These are phyloP conservation scores for Eulemur rubriventer DNA, from an alignment of 2,797 vertebrate species.

Conservation along the genomic window DNA sequence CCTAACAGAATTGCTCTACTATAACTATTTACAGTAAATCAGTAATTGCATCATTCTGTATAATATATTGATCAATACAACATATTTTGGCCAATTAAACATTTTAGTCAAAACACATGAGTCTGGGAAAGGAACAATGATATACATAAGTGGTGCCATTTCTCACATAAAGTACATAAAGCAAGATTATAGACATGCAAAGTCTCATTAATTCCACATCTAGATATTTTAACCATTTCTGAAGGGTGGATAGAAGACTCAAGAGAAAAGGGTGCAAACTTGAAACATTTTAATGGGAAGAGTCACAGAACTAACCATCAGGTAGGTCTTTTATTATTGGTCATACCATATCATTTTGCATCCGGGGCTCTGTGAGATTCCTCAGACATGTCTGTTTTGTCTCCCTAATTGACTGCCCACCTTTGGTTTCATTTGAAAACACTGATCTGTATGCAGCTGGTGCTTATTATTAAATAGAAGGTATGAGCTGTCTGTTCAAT, in stretches of 20 bases:
- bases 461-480: background rate
- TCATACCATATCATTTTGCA: background rate
- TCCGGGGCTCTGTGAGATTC: background rate
- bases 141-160: background rate
- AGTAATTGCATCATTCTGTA: background rate
- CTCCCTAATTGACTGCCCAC: background rate
- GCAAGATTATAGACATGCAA: background rate
- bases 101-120: background rate
- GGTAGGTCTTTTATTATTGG: no score
- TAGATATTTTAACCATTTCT: background rate
- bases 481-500: background rate
- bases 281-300: background rate
- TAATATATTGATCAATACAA: background rate
- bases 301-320: background rate
- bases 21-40: background rate
- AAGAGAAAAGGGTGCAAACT: background rate
- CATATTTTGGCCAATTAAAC: background rate
- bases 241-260: background rate
- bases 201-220: background rate
- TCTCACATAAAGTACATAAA: background rate
- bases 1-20: background rate
- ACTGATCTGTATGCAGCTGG: background rate
- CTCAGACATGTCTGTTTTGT: background rate
- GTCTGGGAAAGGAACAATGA: background rate
- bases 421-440: background rate